Base-by-base conservation (phyloP, 2,888 invertebrate genomes). In the Busseola fusca region DNA sequence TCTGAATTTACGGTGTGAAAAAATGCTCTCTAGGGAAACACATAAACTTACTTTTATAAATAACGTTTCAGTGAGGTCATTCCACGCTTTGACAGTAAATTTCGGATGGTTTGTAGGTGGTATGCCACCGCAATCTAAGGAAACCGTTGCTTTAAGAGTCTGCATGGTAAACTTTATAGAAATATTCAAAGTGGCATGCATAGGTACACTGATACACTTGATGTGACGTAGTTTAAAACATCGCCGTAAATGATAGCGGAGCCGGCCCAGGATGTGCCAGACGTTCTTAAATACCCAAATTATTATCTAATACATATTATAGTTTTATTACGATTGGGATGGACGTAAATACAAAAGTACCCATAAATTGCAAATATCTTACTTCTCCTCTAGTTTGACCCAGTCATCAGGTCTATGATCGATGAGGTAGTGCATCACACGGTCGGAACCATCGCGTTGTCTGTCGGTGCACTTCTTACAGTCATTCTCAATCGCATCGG, bases 401-500 rank as follows among this genome's bases (percentile, higher is more conserved):
- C 96, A 97, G 85, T 96, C 96, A 0, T 94, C 93, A 12, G 96
- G 96, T 25, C 96, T 93, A 80, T 97, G 94, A 77, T 96, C 96
- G 68, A 96, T 96, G 68, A 97, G 91, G 85, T 94, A 96, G 60
- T 96, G 96, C 86, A 97, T 97, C 18, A 97, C 97, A 84, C 96
- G 96, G 64, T 97, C 96, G 1, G 97, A 96, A 5, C 97, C 97
- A 60, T 94, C 93, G 62, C 95, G 96, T 88, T 97, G 97, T 78
- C 96, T 96, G 52, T 96, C 96, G 16, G 96, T 97, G 87, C 97
- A 97, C 89, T 97, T 97, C 64, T 90, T 91, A 87, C 97, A 97
- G 81, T 97, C 96, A 58, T 97, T 97, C 81, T 95, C 93, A 69
- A 97, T 96, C 0, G 97, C 97, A 86, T 97, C 97, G 0, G 97